Percentiles rank a stretch among this genome's conserved stretches.
Evolutionary conservation across 2,888 invertebrate genomes (phyloP).

Genomic region (Cheilosia urbana): DNA sequence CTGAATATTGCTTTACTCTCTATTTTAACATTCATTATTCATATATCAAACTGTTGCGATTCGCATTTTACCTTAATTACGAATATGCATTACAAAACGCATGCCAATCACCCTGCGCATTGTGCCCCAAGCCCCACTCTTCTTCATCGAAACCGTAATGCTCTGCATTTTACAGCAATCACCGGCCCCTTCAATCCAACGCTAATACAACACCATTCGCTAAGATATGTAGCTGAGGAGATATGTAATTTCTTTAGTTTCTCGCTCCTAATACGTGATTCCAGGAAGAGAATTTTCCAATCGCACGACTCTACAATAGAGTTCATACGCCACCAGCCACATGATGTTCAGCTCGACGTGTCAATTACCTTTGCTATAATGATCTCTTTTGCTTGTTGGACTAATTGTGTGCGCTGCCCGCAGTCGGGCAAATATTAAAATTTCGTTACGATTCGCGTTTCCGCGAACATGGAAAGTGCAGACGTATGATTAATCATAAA

Average conservation of each 20-base stretch:
- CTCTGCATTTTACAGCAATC: constrained; percentile 17
- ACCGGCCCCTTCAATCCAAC: not conserved
- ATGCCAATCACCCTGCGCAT: constrained; percentile 5
- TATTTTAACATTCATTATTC: not conserved
- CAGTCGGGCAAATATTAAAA: constrained; percentile 18
- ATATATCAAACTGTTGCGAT: not conserved
- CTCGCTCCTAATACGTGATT: constrained; percentile 57
- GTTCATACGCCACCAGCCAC: constrained; percentile 31
- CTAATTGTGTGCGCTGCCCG: constrained; percentile 13
- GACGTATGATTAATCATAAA: not conserved
- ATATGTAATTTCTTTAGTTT: constrained; percentile 39
- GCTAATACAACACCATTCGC: constrained; percentile 5
- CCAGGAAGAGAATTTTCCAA: constrained; percentile 57
- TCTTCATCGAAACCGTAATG: not conserved
- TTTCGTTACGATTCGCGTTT: constrained; percentile 48
- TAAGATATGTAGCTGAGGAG: constrained; percentile 21
- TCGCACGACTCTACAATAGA: constrained; percentile 10
- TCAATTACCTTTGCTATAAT: constrained; percentile 22
- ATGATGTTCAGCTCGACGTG: constrained; percentile 1
- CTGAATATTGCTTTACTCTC: not conserved
- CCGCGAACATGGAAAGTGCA: constrained; percentile 36
- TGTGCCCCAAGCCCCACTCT: too few relatives aligned
- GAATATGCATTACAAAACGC: constrained; percentile 16
- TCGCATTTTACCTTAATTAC: constrained; percentile 4
- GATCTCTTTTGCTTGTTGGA: constrained; percentile 16